Percentiles rank a stretch among this genome's conserved stretches.
These are phyloP conservation scores for Cryptotermes secundus DNA, from an alignment of 1,140 invertebrate species.

Conservation along the genomic window DNA sequence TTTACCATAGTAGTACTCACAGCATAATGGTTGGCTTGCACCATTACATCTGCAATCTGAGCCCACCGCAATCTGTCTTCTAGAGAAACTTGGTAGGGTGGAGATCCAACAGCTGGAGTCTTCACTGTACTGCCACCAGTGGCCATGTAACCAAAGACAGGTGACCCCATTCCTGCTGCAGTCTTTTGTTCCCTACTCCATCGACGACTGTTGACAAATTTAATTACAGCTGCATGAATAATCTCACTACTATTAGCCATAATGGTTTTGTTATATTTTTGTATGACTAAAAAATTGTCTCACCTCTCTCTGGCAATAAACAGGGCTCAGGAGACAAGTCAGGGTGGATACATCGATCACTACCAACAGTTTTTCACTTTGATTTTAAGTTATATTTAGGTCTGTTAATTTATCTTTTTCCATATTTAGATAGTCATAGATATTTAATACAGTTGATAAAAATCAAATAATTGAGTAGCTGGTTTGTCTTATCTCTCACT, in stretches of 20 bases:
- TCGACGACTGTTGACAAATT: conserved; percentile 64
- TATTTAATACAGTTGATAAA: too few species aligned
- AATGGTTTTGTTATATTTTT: too few species aligned
- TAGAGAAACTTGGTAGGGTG: conserved; percentile 60
- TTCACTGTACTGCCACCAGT: conserved; percentile 66
- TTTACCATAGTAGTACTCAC: conserved; percentile 26
- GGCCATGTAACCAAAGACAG: conserved; percentile 77
- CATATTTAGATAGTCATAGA: too few species aligned
- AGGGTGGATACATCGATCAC: too few species aligned
- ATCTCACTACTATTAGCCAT: neutral
- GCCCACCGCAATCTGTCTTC: conserved; percentile 80
- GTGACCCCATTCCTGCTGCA: conserved; percentile 63
- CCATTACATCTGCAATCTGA: conserved; percentile 81
- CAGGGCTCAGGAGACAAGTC: too few species aligned
- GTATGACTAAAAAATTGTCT: too few species aligned
- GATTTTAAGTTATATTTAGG: too few species aligned
- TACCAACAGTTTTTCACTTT: too few species aligned
- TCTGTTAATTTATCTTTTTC: too few species aligned
- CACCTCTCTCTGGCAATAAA: too few species aligned
- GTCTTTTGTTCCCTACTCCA: conserved; percentile 86
- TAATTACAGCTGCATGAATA: neutral
- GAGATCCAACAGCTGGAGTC: conserved; percentile 57
- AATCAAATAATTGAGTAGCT: too few species aligned
- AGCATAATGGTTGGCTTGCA: conserved; percentile 74
- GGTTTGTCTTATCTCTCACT: too few species aligned